phyloP scores from a whole-genome alignment of 1,140 invertebrate genomes.

The Steinernema feltiae region DNA sequence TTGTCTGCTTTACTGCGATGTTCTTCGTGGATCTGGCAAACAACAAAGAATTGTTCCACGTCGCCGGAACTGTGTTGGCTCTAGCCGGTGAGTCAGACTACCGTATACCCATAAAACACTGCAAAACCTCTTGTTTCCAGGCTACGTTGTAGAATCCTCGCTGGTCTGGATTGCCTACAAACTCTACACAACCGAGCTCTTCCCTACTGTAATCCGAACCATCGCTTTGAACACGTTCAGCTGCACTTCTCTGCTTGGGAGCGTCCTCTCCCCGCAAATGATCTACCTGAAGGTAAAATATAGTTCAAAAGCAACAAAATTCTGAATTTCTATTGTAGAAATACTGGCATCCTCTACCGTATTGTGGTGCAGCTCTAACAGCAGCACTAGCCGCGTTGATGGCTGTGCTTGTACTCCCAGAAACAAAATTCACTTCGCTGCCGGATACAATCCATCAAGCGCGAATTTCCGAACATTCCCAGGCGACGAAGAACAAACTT shows the following conservation, averaged over 20 bases:
- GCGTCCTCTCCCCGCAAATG: slow-evolving; percentile 31
- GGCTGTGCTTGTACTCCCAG: slow-evolving; percentile 25
- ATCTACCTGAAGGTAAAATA: slow-evolving; percentile 33
- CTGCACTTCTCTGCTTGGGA: slow-evolving; percentile 31
- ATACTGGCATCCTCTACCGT: slow-evolving; percentile 40
- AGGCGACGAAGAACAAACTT: background rate
- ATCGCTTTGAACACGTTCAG: slow-evolving; percentile 41
- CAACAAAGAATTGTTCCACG: background rate
- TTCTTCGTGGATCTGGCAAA: slow-evolving; percentile 34
- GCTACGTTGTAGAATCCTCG: slow-evolving; percentile 33
- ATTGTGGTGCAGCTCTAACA: slow-evolving; percentile 26
- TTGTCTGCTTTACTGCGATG: slow-evolving; percentile 34
- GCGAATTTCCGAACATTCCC: background rate
- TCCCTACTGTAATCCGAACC: slow-evolving; percentile 39
- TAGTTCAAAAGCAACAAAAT: slow-evolving; percentile 4
- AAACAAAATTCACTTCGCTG: slow-evolving; percentile 24
- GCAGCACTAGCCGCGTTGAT: slow-evolving; percentile 23
- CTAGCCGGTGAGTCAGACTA: background rate
- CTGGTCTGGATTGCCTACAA: slow-evolving; percentile 45
- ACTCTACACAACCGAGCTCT: slow-evolving; percentile 42
- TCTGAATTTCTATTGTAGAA: slow-evolving; percentile 28
- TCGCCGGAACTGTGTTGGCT: background rate
- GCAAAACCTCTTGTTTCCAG: slow-evolving; percentile 11
- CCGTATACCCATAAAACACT: no score
- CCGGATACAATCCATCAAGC: background rate